Percentiles rank a stretch among this genome's conserved stretches.
Conservation (phyloP, 2,113 vertebrate species). For the Solea senegalensis region DNA sequence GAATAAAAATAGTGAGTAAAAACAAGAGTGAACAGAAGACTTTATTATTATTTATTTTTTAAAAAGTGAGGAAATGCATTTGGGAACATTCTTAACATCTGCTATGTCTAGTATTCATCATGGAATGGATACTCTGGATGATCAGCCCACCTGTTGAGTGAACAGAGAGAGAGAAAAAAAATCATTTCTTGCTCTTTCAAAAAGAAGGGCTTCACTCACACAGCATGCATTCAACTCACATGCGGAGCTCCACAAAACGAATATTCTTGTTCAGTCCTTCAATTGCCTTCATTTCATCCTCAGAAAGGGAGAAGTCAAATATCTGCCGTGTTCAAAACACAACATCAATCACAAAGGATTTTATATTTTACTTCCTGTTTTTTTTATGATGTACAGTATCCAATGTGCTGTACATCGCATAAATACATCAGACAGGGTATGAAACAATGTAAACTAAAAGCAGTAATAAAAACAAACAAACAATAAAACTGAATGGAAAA, state of each 20-base stretch:
- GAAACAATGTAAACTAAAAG: too few relatives aligned
- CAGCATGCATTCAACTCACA: constrained; percentile 82
- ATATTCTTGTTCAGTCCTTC: constrained; percentile 88
- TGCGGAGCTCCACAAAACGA: constrained; percentile 88
- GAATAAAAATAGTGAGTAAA: too few relatives aligned
- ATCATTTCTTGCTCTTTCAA: background rate
- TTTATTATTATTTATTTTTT: too few relatives aligned
- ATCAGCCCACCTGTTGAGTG: constrained; percentile 74
- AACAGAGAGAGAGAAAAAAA: constrained; percentile 4
- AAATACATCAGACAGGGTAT: too few relatives aligned
- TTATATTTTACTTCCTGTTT: background rate
- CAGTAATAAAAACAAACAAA: too few relatives aligned
- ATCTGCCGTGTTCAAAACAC: constrained; percentile 78
- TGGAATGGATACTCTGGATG: constrained; percentile 81
- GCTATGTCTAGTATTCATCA: constrained; percentile 65
- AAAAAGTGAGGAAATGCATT: too few relatives aligned
- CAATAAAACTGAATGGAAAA: too few relatives aligned
- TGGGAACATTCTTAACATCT: too few relatives aligned
- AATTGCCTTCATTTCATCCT: constrained; percentile 88
- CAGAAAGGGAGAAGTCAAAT: constrained; percentile 91
- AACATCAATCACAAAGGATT: background rate
- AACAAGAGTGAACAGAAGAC: too few relatives aligned
- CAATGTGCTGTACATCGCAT: too few relatives aligned
- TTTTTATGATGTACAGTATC: background rate
- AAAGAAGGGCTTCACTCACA: background rate